These are phyloP conservation scores for Synergus laeviventris DNA, from an alignment of 2,888 invertebrate genomes.

Conservation along the genomic window DNA sequence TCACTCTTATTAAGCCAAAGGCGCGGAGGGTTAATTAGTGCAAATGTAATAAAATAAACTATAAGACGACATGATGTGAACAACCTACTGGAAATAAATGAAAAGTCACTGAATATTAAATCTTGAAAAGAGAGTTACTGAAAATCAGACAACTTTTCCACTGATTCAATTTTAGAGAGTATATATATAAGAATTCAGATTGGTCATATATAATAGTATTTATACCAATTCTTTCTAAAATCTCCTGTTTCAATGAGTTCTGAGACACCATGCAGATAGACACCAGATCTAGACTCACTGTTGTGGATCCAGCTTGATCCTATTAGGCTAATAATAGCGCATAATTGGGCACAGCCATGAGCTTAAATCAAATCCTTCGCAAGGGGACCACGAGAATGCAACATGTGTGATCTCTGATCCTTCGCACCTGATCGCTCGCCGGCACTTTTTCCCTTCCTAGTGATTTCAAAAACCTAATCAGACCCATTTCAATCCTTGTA, in stretches of 20 bases:
- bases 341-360: conserved; percentile 63
- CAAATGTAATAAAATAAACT: no score
- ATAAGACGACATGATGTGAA: no score
- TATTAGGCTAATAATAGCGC: conserved; percentile 68
- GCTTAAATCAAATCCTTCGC: conserved; percentile 49
- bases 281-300: not conserved
- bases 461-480: not conserved
- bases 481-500: conserved; percentile 10
- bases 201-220: no score
- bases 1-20: not conserved
- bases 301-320: conserved; percentile 63
- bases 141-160: no score
- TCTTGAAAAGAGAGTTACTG: no score
- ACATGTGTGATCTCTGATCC: conserved; percentile 71
- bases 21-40: not conserved
- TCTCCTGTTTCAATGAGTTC: not conserved
- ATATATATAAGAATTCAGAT: no score
- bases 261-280: conserved; percentile 14
- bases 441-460: conserved; percentile 50
- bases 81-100: no score
- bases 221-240: no score
- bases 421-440: conserved; percentile 69
- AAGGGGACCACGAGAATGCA: conserved; percentile 68
- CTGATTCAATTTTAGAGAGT: no score
- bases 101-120: no score